Evolutionary conservation across 2,113 vertebrate species (phyloP), one percentile per base, ranked within the genome.

Genomic region (Crotalus helleri): DNA sequence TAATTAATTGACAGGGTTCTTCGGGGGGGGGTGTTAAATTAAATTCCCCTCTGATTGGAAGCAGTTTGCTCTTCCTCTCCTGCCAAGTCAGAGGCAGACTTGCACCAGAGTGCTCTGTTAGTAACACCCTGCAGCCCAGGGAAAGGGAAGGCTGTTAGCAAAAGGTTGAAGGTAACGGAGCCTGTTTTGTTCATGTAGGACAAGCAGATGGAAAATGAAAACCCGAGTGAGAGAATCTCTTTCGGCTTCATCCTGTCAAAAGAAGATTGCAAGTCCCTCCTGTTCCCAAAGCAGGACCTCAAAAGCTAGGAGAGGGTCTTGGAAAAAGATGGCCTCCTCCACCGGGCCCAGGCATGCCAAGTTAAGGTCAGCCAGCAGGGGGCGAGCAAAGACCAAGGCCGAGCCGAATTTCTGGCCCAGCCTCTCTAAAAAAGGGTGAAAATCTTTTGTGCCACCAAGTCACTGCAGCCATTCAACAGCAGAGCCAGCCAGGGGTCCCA

Each of bases 1-100:
- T 24, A 91, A 74, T 54, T 10, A 51, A 51, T 15, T n/a, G 26
- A 33, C 29, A 19, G 29, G 53, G n/a, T 39, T 97, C 95, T 91
- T 96, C 96, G 97, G 96, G 96, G 96, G 96, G 93, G 93, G 96
- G 3, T 44, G 96, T 81, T 21, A 95, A 92, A 96, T 95, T 94
- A 93, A 96, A 96, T 69, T 88, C 95, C 96, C 94, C 55, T 33
- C 53, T 29, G 93, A 95, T 95, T 95, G 95, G 57, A 91, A 90
- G 87, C 92, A 92, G 92, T 87, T 88, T 95, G n/a, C 2, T 94
- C 93, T 13, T 91, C 94, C 95, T 69, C 93, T 91, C 95, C 96
- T 81, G 94, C 95, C 92, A 89, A 96, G 91, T n/a, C 49, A 15
- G 59, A 81, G 94, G 58, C 95, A 96, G 95, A 93, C 91, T 93